phyloP scores from a whole-genome alignment of 2,113 vertebrate species.

The Mirza zaza region DNA sequence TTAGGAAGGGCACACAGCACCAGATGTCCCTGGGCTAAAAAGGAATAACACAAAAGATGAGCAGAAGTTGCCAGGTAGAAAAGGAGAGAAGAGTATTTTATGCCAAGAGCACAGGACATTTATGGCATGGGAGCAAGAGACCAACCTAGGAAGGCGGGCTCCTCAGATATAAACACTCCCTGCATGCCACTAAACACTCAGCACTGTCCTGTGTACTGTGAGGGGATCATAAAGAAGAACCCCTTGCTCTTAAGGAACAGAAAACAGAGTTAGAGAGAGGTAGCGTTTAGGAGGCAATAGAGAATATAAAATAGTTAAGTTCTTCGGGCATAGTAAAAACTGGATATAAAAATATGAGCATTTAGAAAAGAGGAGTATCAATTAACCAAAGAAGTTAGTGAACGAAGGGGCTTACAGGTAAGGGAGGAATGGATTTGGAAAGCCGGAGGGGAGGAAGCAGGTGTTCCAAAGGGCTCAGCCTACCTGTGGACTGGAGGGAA shows the following conservation, averaged over 20 bases:
- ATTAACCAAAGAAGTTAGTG: neutral
- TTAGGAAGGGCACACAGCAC: fast-evolving
- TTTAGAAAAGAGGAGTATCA: neutral
- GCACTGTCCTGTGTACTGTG: fast-evolving
- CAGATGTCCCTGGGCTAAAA: neutral
- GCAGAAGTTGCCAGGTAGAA: neutral
- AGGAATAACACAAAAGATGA: neutral
- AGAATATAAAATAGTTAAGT: neutral
- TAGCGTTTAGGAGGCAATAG: no score
- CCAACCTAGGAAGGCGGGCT: neutral
- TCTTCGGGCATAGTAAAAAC: neutral
- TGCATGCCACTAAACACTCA: fast-evolving
- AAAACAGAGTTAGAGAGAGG: neutral
- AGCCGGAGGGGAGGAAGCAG: neutral
- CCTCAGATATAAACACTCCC: no score
- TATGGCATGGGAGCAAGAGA: no score
- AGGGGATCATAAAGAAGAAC: fast-evolving
- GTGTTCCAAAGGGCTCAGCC: neutral
- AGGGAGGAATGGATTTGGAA: neutral
- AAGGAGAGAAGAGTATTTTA: neutral
- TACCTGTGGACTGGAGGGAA: no score
- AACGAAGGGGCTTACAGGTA: neutral
- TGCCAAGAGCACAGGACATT: neutral
- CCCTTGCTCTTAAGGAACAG: neutral
- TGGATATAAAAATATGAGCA: neutral